Evolutionary conservation across 2,888 invertebrate genomes (phyloP).

Genomic region (Steinernema hermaphroditum): DNA sequence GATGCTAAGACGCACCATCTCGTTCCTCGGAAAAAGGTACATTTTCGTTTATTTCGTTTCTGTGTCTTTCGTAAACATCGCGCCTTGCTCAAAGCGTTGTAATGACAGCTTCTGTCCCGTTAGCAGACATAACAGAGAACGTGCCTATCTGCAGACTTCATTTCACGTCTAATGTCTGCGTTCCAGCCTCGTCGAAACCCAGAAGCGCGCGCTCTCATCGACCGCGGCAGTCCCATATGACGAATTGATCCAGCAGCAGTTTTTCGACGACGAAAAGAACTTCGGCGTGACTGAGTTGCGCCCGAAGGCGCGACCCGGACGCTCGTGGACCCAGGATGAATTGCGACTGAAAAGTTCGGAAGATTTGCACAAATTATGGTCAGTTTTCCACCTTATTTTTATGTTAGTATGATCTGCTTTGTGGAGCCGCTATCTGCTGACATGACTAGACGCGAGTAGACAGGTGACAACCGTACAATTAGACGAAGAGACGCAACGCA

Average conservation of each 20-base stretch:
- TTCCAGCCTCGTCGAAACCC: not conserved
- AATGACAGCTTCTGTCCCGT: too few relatives aligned
- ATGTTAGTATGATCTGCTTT: conserved; percentile 25
- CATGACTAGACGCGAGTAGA: too few relatives aligned
- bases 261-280: conserved; percentile 58
- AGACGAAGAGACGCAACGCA: too few relatives aligned
- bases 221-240: not conserved
- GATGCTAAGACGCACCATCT: not conserved
- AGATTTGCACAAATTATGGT: conserved; percentile 97
- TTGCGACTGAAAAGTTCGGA: conserved; percentile 88
- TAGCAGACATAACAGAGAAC: too few relatives aligned
- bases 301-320: conserved; percentile 55
- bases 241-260: conserved; percentile 36
- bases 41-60: not conserved
- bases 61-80: too few relatives aligned
- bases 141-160: too few relatives aligned
- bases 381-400: conserved; percentile 57
- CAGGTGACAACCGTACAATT: too few relatives aligned
- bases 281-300: conserved; percentile 53
- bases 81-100: too few relatives aligned
- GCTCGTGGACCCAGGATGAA: conserved; percentile 78
- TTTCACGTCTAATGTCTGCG: not conserved
- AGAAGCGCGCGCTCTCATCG: not conserved
- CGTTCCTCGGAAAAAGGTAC: not conserved
- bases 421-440: too few relatives aligned